Evolutionary conservation across 2,888 invertebrate species (phyloP).

Genomic region (Brachynemurus nebulosus): DNA sequence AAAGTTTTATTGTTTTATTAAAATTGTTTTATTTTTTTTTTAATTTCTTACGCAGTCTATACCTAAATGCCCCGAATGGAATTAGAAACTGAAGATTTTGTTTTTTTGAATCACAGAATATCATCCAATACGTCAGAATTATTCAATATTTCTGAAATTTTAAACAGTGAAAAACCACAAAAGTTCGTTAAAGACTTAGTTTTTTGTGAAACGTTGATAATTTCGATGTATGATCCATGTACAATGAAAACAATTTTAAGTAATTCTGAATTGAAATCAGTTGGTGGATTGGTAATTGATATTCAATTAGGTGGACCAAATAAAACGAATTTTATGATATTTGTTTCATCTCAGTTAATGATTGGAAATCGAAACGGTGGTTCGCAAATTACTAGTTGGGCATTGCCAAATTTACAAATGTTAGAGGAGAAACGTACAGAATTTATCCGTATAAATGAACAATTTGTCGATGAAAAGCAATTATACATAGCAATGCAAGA

Average conservation of each 20-base stretch:
- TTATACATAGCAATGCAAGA: constrained; percentile 41
- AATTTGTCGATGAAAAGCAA: constrained; percentile 37
- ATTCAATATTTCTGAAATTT: constrained; percentile 3
- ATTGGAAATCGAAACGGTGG: constrained; percentile 41
- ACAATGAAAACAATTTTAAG: too few relatives aligned
- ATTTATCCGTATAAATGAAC: constrained; percentile 24
- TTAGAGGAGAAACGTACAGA: constrained; percentile 44
- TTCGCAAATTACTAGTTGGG: constrained; percentile 42
- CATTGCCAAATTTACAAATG: constrained; percentile 44
- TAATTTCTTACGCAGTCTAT: too few relatives aligned
- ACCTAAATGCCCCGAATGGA: too few relatives aligned
- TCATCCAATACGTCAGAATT: neutral
- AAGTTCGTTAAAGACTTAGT: neutral
- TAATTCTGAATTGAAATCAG: constrained; percentile 20
- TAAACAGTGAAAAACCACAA: neutral
- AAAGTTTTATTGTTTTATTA: too few relatives aligned
- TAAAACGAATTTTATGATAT: constrained; percentile 41
- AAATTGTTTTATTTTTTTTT: too few relatives aligned
- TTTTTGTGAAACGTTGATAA: constrained; percentile 6
- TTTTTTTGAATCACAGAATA: too few relatives aligned
- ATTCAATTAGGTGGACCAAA: constrained; percentile 31
- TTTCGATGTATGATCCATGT: constrained; percentile 1
- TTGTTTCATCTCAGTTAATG: constrained; percentile 43
- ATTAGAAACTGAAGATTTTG: too few relatives aligned
- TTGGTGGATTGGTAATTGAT: constrained; percentile 32